These are phyloP conservation scores for Tinamus major DNA, from an alignment of 2,797 vertebrate genomes.

Conservation along the genomic window DNA sequence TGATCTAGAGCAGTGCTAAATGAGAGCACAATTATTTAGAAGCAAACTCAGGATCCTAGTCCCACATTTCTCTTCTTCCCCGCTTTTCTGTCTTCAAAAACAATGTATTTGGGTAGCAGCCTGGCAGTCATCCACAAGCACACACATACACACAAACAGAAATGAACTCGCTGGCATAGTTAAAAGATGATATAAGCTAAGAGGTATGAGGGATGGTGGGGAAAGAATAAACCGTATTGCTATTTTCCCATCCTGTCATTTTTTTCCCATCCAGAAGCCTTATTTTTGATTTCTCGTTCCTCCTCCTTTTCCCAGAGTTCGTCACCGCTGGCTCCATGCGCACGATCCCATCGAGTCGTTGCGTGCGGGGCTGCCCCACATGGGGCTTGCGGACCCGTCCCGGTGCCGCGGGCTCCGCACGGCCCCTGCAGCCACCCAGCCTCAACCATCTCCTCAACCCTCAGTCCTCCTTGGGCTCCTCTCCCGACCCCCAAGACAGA, in stretches of 20 bases:
- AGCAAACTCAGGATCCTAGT: neutral
- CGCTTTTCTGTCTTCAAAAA: accelerated
- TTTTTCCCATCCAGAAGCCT: constrained; percentile 35
- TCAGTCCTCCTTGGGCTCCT: neutral
- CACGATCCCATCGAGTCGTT: accelerated
- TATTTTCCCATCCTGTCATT: constrained; percentile 5
- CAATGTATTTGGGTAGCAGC: neutral
- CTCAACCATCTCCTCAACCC: too few species aligned
- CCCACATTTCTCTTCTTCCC: neutral
- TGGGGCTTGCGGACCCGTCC: neutral
- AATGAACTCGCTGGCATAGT: accelerated
- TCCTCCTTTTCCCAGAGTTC: neutral
- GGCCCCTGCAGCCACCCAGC: neutral
- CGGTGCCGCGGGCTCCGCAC: accelerated
- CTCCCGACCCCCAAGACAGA: neutral
- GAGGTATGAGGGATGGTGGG: neutral
- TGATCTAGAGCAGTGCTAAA: neutral
- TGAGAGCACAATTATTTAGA: neutral
- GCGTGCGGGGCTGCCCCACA: neutral
- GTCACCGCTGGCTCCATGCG: neutral
- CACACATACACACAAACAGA: accelerated
- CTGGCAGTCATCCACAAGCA: neutral
- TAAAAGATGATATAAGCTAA: accelerated
- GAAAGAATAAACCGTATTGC: neutral
- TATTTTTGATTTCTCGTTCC: neutral